Base-by-base conservation (phyloP, 1,140 invertebrate genomes). In the Drosophila ambigua region DNA sequence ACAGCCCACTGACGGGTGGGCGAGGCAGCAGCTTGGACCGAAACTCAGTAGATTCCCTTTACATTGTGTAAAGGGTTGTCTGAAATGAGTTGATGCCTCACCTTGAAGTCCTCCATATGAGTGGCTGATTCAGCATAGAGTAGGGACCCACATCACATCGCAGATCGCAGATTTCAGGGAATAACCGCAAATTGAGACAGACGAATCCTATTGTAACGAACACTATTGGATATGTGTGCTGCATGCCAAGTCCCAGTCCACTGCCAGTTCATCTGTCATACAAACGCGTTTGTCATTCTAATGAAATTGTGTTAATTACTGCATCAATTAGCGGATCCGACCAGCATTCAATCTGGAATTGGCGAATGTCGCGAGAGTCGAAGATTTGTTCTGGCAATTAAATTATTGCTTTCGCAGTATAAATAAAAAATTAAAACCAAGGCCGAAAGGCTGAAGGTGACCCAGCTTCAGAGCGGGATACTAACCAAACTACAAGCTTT, bases 261-360 rank as follows among this genome's bases (percentile, higher is more conserved):
- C 20, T 28, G 7, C 4, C 35, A 7, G 8, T 23, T 48, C 28
- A 13, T 15, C 43, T 4, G n/a, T 2, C 8, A 39, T 4, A 39
- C 41, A 28, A 54, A 23, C 8, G 28, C 48, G 2, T 13, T 39
- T 15, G 24, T 16, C 7, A 20, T 57, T 23, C 16, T 57, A 68
- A 69, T 55, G 6, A 39, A 57, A 41, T 43, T 20, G 44, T 31
- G 43, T 31, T 55, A 68, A 66, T 67, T 67, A 66, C 53, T 52
- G 64, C 48, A 45, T 23, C 39, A 53, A 66, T 66, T 66, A 67
- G 48, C 35, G 23, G 52, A 15, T 26, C 49, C 2, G 13, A 39
- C 9, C 49, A 31, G 26, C 24, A 59, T 9, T 16, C 26, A 28
- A 31, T n/a, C 5, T 24, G 13, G 6, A 45, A 6, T 5, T 44